A percentile compares a stretch with the other conserved stretches of the same genome.
Evolutionary conservation across 2,113 vertebrate species (phyloP).

Genomic region (Ammodytes dubius): DNA sequence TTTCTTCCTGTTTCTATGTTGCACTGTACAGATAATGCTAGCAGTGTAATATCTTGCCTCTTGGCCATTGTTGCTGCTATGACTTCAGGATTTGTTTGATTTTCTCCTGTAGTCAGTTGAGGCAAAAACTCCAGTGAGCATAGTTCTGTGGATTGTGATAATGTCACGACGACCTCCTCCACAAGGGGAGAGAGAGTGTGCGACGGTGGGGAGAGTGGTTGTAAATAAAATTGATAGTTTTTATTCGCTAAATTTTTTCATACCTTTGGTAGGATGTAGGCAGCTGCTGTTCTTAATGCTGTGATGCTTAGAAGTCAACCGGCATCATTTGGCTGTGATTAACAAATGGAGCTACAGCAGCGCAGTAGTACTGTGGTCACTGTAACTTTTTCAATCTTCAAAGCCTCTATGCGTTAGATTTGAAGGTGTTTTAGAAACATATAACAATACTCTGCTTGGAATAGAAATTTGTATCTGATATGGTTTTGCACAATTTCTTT

Average conservation of each 20-base stretch:
- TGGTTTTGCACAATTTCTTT: no score
- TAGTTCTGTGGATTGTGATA: constrained; percentile 51
- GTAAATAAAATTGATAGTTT: no score
- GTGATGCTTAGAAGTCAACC: neutral
- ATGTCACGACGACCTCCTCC: constrained; percentile 53
- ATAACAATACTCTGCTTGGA: neutral
- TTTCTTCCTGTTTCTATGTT: constrained; percentile 12
- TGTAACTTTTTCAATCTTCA: neutral
- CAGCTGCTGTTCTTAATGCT: neutral
- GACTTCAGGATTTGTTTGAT: constrained; percentile 52
- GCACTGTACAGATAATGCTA: constrained; percentile 25
- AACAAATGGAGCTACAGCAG: neutral
- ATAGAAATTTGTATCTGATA: neutral
- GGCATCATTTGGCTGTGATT: neutral
- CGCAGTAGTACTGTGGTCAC: neutral
- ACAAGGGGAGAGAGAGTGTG: neutral
- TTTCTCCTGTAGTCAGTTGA: constrained; percentile 46
- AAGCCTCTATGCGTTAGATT: neutral
- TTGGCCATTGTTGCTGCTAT: constrained; percentile 31
- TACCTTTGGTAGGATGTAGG: neutral
- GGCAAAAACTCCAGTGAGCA: constrained; percentile 40
- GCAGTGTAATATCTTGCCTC: constrained; percentile 44
- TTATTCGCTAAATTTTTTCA: neutral
- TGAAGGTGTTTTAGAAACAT: neutral
- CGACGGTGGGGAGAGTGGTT: neutral